Evolutionary conservation across 2,888 invertebrate genomes (phyloP), one percentile per base, ranked within the genome.

Genomic region (Capitulum mitella): DNA sequence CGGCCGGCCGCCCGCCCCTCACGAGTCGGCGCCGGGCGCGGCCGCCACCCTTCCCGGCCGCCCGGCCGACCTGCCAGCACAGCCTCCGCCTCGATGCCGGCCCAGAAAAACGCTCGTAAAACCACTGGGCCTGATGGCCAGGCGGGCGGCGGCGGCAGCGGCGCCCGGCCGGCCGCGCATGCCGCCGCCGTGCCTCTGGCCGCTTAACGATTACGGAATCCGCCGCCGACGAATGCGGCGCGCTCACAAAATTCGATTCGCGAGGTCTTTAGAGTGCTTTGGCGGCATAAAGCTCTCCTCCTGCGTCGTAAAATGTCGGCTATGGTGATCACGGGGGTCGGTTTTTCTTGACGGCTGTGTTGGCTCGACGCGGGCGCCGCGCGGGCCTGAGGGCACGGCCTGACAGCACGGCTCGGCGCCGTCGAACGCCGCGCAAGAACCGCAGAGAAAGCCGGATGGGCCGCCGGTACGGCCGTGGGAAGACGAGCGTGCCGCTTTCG

Each of bases 271-370:
- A 64, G 64, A 64, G 64, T 64, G 19, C 19, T 19, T 64, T 19
- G 3, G 64, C 34, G 64, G 64, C 64, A 64, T 64, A 64, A 64
- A 64, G 19, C 64, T 64, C 64, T 64, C 64, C 16, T 16, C 64
- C 16, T 16, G 19, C 3, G 64, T 64, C 64, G 64, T 64, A 64
- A 64, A 64, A 64, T 64, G 64, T 6, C 32, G 32, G 64, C 64
- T 32, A 64, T 64, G 64, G 16, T 19, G 19, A 64, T 64, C 34
- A 64, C 34, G 64, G 29, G 64, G 14, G 19, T 5, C 16, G 19
- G 32, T 64, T 64, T 64, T 64, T 64, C 64, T 34, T 32, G 6
- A 3, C 14, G 1, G 64, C 34, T 29, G 58, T 29, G 12, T 5
- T 43, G 43, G 43, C 12, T 43, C 43, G 43, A 12, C 43, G 12